Evolutionary conservation across 2,888 invertebrate species (phyloP).

Genomic region (Heterodera filipjevi): DNA sequence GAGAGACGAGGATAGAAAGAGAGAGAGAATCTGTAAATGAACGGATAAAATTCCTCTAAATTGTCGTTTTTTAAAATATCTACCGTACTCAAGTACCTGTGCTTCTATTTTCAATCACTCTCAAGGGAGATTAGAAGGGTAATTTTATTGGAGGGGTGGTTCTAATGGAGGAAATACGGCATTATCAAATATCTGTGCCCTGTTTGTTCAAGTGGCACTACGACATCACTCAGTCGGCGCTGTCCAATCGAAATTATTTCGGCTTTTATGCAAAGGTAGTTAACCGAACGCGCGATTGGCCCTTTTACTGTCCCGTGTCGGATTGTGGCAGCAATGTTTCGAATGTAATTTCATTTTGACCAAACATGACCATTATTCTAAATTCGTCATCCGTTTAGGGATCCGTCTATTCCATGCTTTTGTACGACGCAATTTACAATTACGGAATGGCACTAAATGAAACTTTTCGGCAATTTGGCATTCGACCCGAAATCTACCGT

Average conservation of each 20-base stretch:
- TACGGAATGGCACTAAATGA: constrained; percentile 39
- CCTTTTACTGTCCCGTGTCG: background rate
- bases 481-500: constrained; percentile 19
- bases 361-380: no score
- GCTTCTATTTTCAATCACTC: no score
- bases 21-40: no score
- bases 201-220: background rate
- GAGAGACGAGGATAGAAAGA: no score
- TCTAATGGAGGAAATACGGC: background rate
- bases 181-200: no score
- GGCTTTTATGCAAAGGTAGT: background rate
- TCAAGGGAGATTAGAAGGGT: background rate
- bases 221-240: background rate
- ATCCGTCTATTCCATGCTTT: constrained; percentile 42
- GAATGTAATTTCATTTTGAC: background rate
- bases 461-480: constrained; percentile 26
- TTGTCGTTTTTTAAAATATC: no score
- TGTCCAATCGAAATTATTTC: background rate
- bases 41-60: no score
- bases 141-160: background rate
- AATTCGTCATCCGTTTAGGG: constrained; percentile 33
- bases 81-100: no score
- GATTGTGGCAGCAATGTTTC: background rate
- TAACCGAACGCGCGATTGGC: background rate
- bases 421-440: constrained; percentile 54